Percentiles rank a stretch among this genome's conserved stretches.
Evolutionary conservation across 2,888 invertebrate species (phyloP).

Genomic region (Trilocha varians): DNA sequence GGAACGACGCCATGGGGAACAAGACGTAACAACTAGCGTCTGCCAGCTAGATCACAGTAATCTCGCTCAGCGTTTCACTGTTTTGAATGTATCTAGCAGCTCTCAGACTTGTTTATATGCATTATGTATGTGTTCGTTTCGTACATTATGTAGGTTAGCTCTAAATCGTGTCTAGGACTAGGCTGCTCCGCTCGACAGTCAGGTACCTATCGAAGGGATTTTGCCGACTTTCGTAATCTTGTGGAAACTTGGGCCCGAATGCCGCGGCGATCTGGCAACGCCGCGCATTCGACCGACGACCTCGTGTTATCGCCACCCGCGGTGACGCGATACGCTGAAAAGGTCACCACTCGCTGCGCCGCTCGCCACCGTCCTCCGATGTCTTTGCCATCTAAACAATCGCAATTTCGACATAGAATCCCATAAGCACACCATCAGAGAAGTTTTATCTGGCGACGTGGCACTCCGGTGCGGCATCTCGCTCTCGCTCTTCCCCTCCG

Average conservation of each 20-base stretch:
- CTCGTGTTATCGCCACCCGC: conserved; percentile 63
- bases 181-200: conserved; percentile 26
- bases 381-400: conserved; percentile 60
- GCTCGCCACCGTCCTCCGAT: conserved; percentile 46
- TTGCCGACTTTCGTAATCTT: conserved; percentile 53
- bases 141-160: conserved; percentile 22
- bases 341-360: conserved; percentile 57
- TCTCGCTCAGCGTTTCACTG: too few relatives aligned
- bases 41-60: not conserved
- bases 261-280: conserved; percentile 59
- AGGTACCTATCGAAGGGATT: conserved; percentile 34
- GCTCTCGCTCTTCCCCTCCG: conserved; percentile 49
- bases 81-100: too few relatives aligned
- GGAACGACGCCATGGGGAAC: conserved; percentile 28
- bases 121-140: not conserved
- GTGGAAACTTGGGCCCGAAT: conserved; percentile 46
- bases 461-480: conserved; percentile 38
- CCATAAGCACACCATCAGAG: conserved; percentile 51
- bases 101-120: not conserved
- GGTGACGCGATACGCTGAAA: conserved; percentile 56
- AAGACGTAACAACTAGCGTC: conserved; percentile 2
- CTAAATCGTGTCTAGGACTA: conserved; percentile 29
- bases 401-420: conserved; percentile 51
- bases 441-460: conserved; percentile 36
- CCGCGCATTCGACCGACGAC: conserved; percentile 62